Base-by-base conservation (phyloP, 1,140 invertebrate genomes). In the Nilaparvata lugens region DNA sequence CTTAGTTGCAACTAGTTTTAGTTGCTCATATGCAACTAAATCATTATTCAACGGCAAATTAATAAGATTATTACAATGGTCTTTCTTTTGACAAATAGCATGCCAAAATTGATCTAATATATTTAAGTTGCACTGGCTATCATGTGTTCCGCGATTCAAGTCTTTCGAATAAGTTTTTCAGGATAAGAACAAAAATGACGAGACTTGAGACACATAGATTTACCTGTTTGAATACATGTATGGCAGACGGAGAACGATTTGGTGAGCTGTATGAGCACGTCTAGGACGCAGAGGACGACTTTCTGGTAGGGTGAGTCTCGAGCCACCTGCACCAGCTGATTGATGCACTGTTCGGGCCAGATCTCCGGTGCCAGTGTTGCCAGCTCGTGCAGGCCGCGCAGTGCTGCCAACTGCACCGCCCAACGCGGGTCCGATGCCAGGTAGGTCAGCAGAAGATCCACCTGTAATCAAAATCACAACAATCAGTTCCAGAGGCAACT, bases 321-420 rank as follows among this genome's bases (percentile, higher is more conserved):
- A 3, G 76, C 71, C 65, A 79, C 78, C 16, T 73, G 64, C 45
- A 87, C 81, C 13, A 91, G 71, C 53, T 78, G 77, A 21, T 81
- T 77, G 23, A 91, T 78, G 58, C 89, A 81, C 14, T 79, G 75
- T 56, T 81, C 77, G 1, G 84, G 87, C 92, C 92, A 95, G 3
- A 92, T 75, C 76, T 93, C 89, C 4, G 91, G 85, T 14, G 86
- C 86, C 62, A 77, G 76, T 63, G 81, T 81, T 0, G 91, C 92
- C 57, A 97, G 74, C 42, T 80, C 79, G 67, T 84, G 81, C 21
- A 97, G 76, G 56, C 92, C 83, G 25, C 83, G 76, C 7, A 96
- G 74, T 14, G 86, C 85, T 51, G 86, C 82, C 2, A 83, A 77
- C 65, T 93, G 87, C 0, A 96, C 86, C 31, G 78, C 79, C 57